Evolutionary conservation across 64 coral and sea anemone genomes (phyloP).

Genomic region (Dendronephthya gigantea): DNA sequence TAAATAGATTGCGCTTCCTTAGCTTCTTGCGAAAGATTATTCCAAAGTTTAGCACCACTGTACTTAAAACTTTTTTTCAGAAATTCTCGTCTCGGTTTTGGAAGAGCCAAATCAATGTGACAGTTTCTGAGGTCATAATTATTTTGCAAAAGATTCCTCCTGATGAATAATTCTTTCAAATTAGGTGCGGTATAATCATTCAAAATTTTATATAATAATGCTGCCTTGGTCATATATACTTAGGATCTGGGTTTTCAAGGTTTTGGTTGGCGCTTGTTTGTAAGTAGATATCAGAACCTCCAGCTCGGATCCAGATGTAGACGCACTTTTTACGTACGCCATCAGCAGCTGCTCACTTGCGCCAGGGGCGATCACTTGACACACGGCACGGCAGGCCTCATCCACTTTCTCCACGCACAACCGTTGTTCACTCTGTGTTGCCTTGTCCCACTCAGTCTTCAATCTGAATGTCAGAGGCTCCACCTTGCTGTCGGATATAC

Average conservation of each 20-base stretch:
- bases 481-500: constrained; percentile 33
- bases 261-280: constrained; percentile 22
- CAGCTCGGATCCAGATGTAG: not conserved
- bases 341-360: constrained; percentile 36
- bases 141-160: too few species aligned
- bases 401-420: constrained; percentile 27
- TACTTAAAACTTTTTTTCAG: too few species aligned
- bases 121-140: too few species aligned
- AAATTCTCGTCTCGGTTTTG: too few species aligned
- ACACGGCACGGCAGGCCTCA: constrained; percentile 37
- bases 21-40: too few species aligned
- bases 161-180: too few species aligned
- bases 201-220: too few species aligned
- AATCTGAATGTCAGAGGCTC: constrained; percentile 37
- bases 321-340: constrained; percentile 12
- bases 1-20: too few species aligned
- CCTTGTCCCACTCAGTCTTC: constrained; percentile 32
- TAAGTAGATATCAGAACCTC: constrained; percentile 20
- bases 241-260: constrained; percentile 25
- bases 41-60: too few species aligned
- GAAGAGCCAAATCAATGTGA: too few species aligned
- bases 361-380: constrained; percentile 44
- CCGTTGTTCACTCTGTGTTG: constrained; percentile 36
- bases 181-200: too few species aligned
- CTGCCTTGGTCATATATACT: too few species aligned